Evolutionary conservation across 2,888 invertebrate species (phyloP), one percentile per base, ranked within the genome.

Genomic region (Lordiphosa fenestrarum): DNA sequence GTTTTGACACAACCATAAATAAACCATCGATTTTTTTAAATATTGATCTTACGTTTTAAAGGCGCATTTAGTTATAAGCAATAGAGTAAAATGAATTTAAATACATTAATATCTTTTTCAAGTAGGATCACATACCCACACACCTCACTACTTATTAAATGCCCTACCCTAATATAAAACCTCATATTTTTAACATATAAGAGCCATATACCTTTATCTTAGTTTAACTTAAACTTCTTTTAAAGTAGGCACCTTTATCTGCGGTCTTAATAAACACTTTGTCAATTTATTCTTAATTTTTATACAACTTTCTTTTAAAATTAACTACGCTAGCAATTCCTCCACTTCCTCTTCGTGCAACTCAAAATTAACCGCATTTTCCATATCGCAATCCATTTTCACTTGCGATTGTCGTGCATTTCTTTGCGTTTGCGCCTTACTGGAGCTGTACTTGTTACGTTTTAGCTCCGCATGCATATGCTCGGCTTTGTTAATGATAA

Each of bases 391-490:
- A 2, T 80, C 80, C 36, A 76, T 49, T 33, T 85, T 85, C 3
- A 57, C 23, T n/a, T 73, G 66, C 7, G 77, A 55, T 23, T 78
- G 73, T 0, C 69, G 56, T 35, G 80, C 50, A 48, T 78, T 74
- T 23, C 59, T 59, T 38, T 71, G 50, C 0, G 67, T 44, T 7
- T 80, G 73, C 13, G 78, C 67, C 66, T 87, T 88, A 69, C 76
- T 88, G 5, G 88, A 82, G 23, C 87, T 86, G 64, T 89, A 90
- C 66, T 89, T 89, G 41, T 88, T 89, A 15, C 90, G 86, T 64
- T 90, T 89, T 3, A 90, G 66, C 54, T 89, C 88, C 2, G 89
- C 89, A 52, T 90, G 90, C n/a, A 88, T 53, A 61, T 90, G 90
- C 33, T 89, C 86, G 2, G 87, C 86, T 66, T 89, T 89, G 60